Evolutionary conservation across 2,888 invertebrate genomes (phyloP), one percentile per base, ranked within the genome.

Genomic region (Stenolophus ochropezus): DNA sequence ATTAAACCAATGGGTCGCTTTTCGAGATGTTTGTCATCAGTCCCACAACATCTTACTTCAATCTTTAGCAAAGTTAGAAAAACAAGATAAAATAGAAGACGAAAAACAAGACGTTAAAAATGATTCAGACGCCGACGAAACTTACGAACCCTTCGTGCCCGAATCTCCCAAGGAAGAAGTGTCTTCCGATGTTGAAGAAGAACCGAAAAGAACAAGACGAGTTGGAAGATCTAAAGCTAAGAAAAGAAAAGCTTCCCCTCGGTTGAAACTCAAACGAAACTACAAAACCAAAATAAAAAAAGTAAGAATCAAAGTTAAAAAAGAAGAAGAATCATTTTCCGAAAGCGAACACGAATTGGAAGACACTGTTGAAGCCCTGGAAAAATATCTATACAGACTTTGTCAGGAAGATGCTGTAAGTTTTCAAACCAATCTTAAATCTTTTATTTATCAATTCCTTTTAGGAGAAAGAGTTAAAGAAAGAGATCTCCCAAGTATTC

Each of bases 1-100:
- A 84, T 69, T 87, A 23, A 83, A 84, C 8, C 85, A 86, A 42
- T 87, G 87, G 86, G 84, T 83, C 21, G 82, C 81, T 6, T 87
- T 87, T 81, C 85, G 84, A 82, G 83, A 85, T 58, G 85, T 83
- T 69, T 87, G 87, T 82, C 82, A 85, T 16, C 84, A 85, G 77
- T 85, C 86, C 3, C 85, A 86, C 56, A 84, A 85, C 75, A 84
- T 85, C 23, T 82, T 87, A 20, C 53, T 78, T 71, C 58, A 80
- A 82, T 81, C 76, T 69, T 18, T 49, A 58, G 80, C 82, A 79
- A 61, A 6, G 4, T 81, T 83, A 56, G 80, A 79, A 71, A 51
- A 49, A n/a, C 58, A 83, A 23, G 73, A 82, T 47, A 74, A 82
- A 58, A 83, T 75, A 51, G 21, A 16, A 20, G 21, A 20, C 0